Evolutionary conservation across 2,113 vertebrate species (phyloP), one percentile per base, ranked within the genome.

Genomic region (Heterocephalus glaber): DNA sequence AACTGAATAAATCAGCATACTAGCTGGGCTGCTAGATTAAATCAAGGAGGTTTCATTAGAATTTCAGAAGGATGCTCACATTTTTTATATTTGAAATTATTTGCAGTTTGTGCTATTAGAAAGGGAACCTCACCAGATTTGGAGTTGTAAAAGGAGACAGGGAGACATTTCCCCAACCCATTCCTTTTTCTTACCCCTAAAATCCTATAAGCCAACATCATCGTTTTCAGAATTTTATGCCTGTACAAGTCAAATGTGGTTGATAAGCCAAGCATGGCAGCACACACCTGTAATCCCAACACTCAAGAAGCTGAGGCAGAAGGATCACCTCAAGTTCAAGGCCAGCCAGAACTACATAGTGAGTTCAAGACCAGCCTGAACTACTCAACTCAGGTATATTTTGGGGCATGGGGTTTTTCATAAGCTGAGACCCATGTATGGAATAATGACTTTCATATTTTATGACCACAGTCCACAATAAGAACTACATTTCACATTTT

Each of bases 401-500:
- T 17, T 92, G 90, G 22, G 7, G 3, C 4, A 49, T 65, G 10
- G 17, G 10, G 1, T 26, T 44, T 38, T 72, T 82, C 41, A 60
- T n/a, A 87, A 90, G 33, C 30, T 70, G 19, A 85, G 30, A 24
- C 1, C 47, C 2, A 58, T 4, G 26, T 35, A 11, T 52, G 89
- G 13, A 94, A 95, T 72, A 77, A 54, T 54, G 41, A 33, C 61
- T n/a, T 76, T 84, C 44, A 41, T 7, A 41, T 26, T 60, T 79
- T 86, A 79, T 89, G 35, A 72, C 4, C 22, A 38, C n/a, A 77
- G 38, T 35, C 24, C 47, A 83, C 66, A 86, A 19, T 88, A 49
- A 68, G 22, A 95, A 66, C 76, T 35, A 14, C 13, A 84, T 49
- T 94, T 94, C 80, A 30, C 17, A 54, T 76, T 94, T 90, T 82